A percentile compares a stretch with the other conserved stretches of the same genome.
phyloP scores from a whole-genome alignment of 2,113 vertebrate species.

The Arizona elegans region DNA sequence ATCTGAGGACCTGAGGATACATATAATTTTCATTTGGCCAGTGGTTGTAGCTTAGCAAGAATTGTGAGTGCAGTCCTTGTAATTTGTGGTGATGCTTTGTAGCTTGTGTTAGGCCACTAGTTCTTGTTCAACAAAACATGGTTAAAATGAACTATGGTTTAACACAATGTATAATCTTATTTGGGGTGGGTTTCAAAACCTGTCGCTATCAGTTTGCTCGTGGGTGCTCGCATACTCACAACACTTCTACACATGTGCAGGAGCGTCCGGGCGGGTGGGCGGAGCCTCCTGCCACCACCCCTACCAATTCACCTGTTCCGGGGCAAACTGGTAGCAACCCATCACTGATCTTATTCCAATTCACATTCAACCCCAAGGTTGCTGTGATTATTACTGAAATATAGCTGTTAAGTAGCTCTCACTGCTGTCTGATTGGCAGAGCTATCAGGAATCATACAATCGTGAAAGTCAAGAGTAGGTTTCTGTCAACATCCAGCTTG shows the following conservation, averaged over 20 bases:
- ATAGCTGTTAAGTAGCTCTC: neutral
- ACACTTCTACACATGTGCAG: too few species aligned
- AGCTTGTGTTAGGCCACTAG: neutral
- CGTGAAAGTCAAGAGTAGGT: neutral
- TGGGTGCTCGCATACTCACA: too few species aligned
- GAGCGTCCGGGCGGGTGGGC: too few species aligned
- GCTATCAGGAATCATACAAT: neutral
- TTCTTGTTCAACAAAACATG: neutral
- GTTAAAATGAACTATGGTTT: neutral
- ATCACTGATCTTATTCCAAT: neutral
- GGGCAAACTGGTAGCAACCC: too few species aligned
- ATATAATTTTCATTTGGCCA: neutral
- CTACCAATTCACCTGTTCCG: too few species aligned
- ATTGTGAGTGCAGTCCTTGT: neutral
- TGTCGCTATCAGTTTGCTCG: too few species aligned
- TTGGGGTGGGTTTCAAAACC: too few species aligned
- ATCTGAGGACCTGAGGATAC: neutral
- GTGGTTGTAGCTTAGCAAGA: neutral
- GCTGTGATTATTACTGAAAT: neutral
- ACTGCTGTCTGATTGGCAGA: neutral
- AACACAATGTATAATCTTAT: neutral
- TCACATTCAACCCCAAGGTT: neutral
- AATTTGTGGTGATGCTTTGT: neutral
- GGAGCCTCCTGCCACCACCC: too few species aligned
- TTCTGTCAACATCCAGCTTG: too few species aligned